Evolutionary conservation across 2,113 vertebrate species (phyloP).

Genomic region (Sebastes fasciatus): DNA sequence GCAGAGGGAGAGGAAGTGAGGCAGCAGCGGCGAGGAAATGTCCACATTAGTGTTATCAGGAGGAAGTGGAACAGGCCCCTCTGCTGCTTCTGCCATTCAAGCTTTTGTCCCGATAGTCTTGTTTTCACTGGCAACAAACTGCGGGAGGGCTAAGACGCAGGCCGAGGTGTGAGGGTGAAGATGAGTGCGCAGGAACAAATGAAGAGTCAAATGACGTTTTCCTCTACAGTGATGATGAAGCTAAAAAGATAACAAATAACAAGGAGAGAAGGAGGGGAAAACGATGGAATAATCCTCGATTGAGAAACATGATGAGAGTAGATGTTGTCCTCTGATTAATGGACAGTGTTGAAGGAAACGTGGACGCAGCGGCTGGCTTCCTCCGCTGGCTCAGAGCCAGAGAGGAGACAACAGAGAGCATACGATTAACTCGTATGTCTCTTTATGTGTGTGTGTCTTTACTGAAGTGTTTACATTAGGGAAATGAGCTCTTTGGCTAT

Average conservation of each 20-base stretch:
- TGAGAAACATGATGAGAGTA: constrained; percentile 20
- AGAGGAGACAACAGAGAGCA: constrained; percentile 61
- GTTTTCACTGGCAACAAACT: constrained; percentile 65
- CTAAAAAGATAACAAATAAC: constrained; percentile 10
- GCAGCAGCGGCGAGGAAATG: constrained; percentile 21
- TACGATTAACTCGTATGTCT: constrained; percentile 62
- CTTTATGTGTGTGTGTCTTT: constrained; percentile 19
- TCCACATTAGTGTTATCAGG: constrained; percentile 60
- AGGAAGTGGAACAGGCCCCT: constrained; percentile 62
- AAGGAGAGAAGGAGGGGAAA: background rate
- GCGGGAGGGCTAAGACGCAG: constrained; percentile 16
- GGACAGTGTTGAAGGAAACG: constrained; percentile 41
- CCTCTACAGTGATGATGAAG: background rate
- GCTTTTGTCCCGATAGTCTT: constrained; percentile 33
- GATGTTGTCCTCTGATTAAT: constrained; percentile 42
- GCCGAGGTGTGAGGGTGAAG: constrained; percentile 18
- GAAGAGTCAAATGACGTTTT: background rate
- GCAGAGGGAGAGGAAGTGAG: constrained; percentile 34
- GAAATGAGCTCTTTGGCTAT: constrained; percentile 70
- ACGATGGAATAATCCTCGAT: constrained; percentile 12
- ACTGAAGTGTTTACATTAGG: constrained; percentile 73
- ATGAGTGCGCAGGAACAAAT: constrained; percentile 21
- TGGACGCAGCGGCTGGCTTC: constrained; percentile 31
- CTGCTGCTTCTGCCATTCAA: constrained; percentile 34
- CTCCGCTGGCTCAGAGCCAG: constrained; percentile 58